phyloP scores from a whole-genome alignment of 2,113 vertebrate species.

The Galemys pyrenaicus region DNA sequence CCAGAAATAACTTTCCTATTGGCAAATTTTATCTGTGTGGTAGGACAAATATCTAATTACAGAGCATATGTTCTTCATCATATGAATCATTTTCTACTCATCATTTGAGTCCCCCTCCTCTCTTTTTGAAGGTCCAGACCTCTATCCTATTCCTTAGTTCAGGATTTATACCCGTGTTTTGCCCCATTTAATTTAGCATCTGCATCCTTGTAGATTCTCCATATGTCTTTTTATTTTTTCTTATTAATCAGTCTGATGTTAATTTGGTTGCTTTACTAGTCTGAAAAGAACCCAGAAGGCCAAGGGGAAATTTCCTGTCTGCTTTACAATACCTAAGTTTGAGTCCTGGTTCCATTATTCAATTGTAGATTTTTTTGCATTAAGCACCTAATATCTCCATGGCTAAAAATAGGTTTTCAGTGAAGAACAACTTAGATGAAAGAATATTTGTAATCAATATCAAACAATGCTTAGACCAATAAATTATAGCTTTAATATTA shows the following conservation, averaged over 20 bases:
- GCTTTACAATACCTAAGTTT: background rate
- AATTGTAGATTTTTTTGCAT: background rate
- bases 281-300: background rate
- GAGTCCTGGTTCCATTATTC: background rate
- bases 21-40: background rate
- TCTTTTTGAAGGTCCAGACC: background rate
- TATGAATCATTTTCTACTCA: too few relatives aligned
- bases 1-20: background rate
- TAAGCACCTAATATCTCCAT: background rate
- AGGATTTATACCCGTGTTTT: background rate
- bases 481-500: slow-evolving; percentile 14
- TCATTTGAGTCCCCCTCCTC: background rate
- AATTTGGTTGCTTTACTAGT: background rate
- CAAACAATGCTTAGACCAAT: background rate
- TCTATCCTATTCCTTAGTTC: background rate
- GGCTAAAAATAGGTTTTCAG: background rate
- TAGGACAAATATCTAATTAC: background rate
- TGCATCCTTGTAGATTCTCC: background rate
- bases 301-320: background rate
- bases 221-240: background rate
- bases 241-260: background rate
- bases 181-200: background rate
- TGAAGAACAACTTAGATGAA: background rate
- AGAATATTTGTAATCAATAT: background rate
- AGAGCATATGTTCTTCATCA: background rate